These are phyloP conservation scores for Aphodius sticticus DNA, from an alignment of 2,888 invertebrate genomes.

Conservation along the genomic window DNA sequence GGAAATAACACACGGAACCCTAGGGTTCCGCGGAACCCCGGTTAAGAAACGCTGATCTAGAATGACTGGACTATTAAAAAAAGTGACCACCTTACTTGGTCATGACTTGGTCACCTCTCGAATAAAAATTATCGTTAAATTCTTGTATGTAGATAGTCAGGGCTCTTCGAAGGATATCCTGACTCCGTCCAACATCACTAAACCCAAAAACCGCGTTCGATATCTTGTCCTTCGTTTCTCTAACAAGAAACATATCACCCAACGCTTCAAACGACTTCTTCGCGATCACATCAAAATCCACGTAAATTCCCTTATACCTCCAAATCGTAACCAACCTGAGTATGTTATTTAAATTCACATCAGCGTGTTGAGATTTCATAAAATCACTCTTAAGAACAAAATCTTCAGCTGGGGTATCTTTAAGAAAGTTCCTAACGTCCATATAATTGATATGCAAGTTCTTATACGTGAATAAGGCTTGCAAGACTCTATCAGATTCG, in stretches of 20 bases:
- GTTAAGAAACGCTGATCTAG: too few species aligned
- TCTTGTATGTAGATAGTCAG: slow-evolving; percentile 60
- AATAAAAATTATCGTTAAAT: background rate
- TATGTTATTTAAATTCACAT: slow-evolving; percentile 71
- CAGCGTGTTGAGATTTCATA: slow-evolving; percentile 64
- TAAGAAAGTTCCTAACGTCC: slow-evolving; percentile 62
- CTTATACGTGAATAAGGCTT: slow-evolving; percentile 58
- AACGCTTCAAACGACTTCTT: slow-evolving; percentile 66
- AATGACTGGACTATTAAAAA: background rate
- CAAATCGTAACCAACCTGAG: slow-evolving; percentile 72
- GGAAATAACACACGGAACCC: too few species aligned
- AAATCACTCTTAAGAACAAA: slow-evolving; percentile 62
- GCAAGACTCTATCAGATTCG: slow-evolving; percentile 53
- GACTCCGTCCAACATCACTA: slow-evolving; percentile 63
- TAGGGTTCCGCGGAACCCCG: too few species aligned
- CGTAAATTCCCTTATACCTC: slow-evolving; percentile 80
- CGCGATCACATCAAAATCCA: slow-evolving; percentile 79
- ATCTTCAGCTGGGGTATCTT: slow-evolving; percentile 66
- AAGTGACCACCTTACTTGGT: slow-evolving; percentile 60
- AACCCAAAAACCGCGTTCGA: slow-evolving; percentile 76
- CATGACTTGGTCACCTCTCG: slow-evolving; percentile 63
- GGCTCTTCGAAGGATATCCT: slow-evolving; percentile 65
- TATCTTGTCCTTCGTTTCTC: slow-evolving; percentile 66
- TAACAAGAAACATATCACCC: slow-evolving; percentile 68
- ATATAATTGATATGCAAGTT: slow-evolving; percentile 65